Evolutionary conservation across 2,113 vertebrate genomes (phyloP).

Genomic region (Gobius niger): DNA sequence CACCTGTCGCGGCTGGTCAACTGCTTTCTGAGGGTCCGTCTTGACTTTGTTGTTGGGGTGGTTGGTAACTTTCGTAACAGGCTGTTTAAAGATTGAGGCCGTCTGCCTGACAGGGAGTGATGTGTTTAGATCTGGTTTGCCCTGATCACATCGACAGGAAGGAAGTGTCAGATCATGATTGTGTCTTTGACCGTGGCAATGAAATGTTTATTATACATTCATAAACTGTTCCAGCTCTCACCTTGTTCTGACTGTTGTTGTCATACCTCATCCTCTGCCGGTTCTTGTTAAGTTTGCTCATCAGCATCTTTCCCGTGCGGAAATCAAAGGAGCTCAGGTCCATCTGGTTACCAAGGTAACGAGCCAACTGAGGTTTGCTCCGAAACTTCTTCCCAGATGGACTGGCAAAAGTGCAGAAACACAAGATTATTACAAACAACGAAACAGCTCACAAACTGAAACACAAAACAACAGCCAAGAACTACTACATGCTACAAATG

Average conservation of each 20-base stretch:
- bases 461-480: constrained; percentile 12
- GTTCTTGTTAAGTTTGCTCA: constrained; percentile 96
- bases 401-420: constrained; percentile 69
- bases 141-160: constrained; percentile 66
- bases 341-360: constrained; percentile 97
- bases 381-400: constrained; percentile 99
- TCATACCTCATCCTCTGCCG: constrained; percentile 94
- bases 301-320: constrained; percentile 94
- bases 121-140: constrained; percentile 96
- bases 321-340: constrained; percentile 97
- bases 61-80: constrained; percentile 98
- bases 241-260: constrained; percentile 92
- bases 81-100: constrained; percentile 97
- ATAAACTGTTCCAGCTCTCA: constrained; percentile 55
- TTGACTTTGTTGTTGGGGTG: constrained; percentile 99
- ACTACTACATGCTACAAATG: constrained; percentile 63
- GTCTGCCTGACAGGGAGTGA: constrained; percentile 96
- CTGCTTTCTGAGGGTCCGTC: constrained; percentile 96
- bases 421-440: constrained; percentile 11
- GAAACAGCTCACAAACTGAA: constrained; percentile 7
- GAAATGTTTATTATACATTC: fast-evolving
- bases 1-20: constrained; percentile 98
- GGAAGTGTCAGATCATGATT: neutral
- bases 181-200: neutral
- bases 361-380: constrained; percentile 96